Conservation (phyloP, 2,113 vertebrate species). For the Euleptes europaea region DNA sequence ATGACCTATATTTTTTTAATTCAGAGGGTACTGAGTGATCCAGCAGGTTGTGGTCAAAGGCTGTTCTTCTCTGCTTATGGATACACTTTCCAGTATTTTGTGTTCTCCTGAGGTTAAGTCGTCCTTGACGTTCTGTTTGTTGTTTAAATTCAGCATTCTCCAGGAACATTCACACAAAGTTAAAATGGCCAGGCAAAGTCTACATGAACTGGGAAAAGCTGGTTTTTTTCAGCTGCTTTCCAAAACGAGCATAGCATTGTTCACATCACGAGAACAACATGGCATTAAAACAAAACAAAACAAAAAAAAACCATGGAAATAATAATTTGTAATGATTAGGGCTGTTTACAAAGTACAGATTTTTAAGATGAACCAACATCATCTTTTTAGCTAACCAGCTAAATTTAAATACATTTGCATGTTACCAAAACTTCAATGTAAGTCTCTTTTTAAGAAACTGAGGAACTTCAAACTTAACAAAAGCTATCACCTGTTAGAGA, state of each 20-base stretch:
- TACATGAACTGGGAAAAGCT: neutral
- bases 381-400: neutral
- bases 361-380: too few relatives aligned
- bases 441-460: neutral
- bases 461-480: neutral
- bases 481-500: neutral
- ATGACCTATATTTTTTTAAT: neutral
- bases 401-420: neutral
- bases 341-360: neutral
- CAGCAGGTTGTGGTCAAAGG: neutral
- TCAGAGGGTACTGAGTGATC: neutral
- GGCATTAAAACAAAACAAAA: too few relatives aligned
- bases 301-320: neutral
- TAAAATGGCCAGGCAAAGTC: neutral
- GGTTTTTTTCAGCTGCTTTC: neutral
- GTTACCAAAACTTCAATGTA: neutral
- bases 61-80: neutral
- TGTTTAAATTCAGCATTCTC: neutral
- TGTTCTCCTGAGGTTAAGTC: slow-evolving; percentile 6
- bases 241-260: neutral
- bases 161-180: neutral
- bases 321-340: neutral
- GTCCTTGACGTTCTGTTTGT: slow-evolving; percentile 22
- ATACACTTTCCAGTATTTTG: neutral
- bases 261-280: neutral